Base-by-base conservation (phyloP, 2,888 invertebrate genomes). In the Acanthosepion esculentum region DNA sequence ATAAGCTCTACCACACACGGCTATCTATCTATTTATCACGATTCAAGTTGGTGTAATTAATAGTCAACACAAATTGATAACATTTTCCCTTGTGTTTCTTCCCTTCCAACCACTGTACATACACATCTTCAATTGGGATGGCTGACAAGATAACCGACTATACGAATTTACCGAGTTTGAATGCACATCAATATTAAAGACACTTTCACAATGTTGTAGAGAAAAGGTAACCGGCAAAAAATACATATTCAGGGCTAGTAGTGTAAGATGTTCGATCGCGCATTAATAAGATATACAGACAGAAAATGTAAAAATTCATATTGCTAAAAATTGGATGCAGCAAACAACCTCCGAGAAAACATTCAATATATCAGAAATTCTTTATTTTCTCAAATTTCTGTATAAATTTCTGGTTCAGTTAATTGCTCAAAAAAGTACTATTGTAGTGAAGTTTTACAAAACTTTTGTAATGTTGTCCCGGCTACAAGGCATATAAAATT, bases 1-100 rank as follows among this genome's bases (percentile, higher is more conserved):
- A n/a, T 78, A 78, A 33, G 33, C n/a, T 12, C 78, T 15, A 1
- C 15, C 78, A 33, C n/a, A 78, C 12, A 23, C 33, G 12, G n/a
- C 15, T 78, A 78, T 78, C 78, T 78, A 20, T n/a, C 78, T 78
- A n/a, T 78, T 78, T 78, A 78, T 78, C 78, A 33, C 78, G 33
- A n/a, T 78, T 78, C 78, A 33, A 78, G n/a, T 78, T n/a, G n/a
- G n/a, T n/a, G 78, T 78, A 78, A 78, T 78, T 78, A 78, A 78
- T 78, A 78, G 78, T 78, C 78, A 78, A 78, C 15, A n/a, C 15
- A 78, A 78, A n/a, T n/a, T 78, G 78, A 78, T n/a, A n/a, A 12
- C 33, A n/a, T 78, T 78, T 78, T 18, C 33, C 12, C 78, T 78
- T 33, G n/a, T n/a, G n/a, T 78, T n/a, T 78, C 10, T 78, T 78